Evolutionary conservation across 2,888 invertebrate species (phyloP).

Genomic region (Microctonus aethiopoides): DNA sequence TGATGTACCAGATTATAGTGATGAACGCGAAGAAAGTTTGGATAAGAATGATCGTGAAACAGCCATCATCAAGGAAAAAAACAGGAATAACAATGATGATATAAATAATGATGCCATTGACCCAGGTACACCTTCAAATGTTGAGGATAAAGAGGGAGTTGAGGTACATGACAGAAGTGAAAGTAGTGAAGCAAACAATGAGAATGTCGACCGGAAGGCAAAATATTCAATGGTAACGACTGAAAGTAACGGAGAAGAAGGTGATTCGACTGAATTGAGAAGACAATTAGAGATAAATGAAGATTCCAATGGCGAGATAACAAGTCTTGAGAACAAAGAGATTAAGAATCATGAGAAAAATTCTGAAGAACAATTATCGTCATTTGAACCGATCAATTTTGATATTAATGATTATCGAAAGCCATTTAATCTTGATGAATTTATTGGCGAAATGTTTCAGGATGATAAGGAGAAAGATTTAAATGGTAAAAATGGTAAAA

Average conservation of each 20-base stretch:
- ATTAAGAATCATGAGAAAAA: conserved; percentile 9
- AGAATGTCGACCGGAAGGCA: conserved; percentile 17
- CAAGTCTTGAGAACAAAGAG: conserved; percentile 41
- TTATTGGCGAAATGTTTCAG: conserved; percentile 37
- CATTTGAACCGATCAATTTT: conserved; percentile 42
- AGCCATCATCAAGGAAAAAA: conserved; percentile 24
- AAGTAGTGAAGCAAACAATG: conserved; percentile 25
- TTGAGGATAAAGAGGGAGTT: conserved; percentile 31
- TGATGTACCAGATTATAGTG: conserved; percentile 54
- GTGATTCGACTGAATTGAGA: conserved; percentile 8
- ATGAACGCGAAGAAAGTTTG: conserved; percentile 52
- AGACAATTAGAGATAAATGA: conserved; percentile 34
- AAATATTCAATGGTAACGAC: conserved; percentile 7
- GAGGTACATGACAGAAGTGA: conserved; percentile 31
- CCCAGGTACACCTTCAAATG: conserved; percentile 40
- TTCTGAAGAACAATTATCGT: conserved; percentile 10
- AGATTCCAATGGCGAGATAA: conserved; percentile 56
- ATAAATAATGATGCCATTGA: conserved; percentile 43
- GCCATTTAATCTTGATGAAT: conserved; percentile 52
- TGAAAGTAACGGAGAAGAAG: conserved; percentile 15
- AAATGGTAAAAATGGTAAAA: conserved; percentile 39
- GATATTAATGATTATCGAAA: conserved; percentile 51
- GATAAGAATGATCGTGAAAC: conserved; percentile 46
- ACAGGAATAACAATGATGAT: conserved; percentile 12
- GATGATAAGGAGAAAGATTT: conserved; percentile 51